Evolutionary conservation across 2,888 invertebrate species (phyloP).

Genomic region (Meganola albula): DNA sequence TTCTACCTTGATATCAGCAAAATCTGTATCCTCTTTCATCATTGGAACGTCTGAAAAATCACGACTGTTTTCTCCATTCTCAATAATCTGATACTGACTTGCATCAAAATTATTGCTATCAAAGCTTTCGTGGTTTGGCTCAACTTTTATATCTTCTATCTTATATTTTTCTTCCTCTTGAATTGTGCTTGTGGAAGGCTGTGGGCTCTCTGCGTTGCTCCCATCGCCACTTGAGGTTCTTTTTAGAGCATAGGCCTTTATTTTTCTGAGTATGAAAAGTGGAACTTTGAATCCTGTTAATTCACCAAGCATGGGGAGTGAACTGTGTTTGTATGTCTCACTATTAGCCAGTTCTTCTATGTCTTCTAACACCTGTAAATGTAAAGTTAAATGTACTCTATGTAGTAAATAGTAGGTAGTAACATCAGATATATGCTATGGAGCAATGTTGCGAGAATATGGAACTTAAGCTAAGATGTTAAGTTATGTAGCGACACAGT

Average conservation of each 20-base stretch:
- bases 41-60: constrained; percentile 60
- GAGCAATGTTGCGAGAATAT: too few species aligned
- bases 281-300: constrained; percentile 87
- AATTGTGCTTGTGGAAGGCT: constrained; percentile 51
- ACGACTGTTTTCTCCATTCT: constrained; percentile 51
- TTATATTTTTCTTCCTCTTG: constrained; percentile 54
- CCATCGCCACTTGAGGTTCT: constrained; percentile 50
- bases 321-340: constrained; percentile 83
- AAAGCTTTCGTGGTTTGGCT: constrained; percentile 52
- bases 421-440: too few species aligned
- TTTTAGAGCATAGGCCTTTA: constrained; percentile 80
- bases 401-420: too few species aligned
- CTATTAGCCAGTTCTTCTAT: constrained; percentile 84
- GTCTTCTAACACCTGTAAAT: constrained; percentile 81
- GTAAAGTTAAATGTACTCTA: too few species aligned
- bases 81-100: constrained; percentile 60
- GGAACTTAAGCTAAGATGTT: too few species aligned
- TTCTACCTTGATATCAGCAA: constrained; percentile 68
- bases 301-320: constrained; percentile 81
- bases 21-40: constrained; percentile 61
- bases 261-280: constrained; percentile 84
- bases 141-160: constrained; percentile 60
- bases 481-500: too few species aligned
- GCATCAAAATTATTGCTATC: constrained; percentile 60
- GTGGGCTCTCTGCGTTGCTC: constrained; percentile 55